A percentile compares a stretch with the other conserved stretches of the same genome.
These are phyloP conservation scores for Apamea anceps DNA, from an alignment of 2,888 invertebrate genomes.

Conservation along the genomic window DNA sequence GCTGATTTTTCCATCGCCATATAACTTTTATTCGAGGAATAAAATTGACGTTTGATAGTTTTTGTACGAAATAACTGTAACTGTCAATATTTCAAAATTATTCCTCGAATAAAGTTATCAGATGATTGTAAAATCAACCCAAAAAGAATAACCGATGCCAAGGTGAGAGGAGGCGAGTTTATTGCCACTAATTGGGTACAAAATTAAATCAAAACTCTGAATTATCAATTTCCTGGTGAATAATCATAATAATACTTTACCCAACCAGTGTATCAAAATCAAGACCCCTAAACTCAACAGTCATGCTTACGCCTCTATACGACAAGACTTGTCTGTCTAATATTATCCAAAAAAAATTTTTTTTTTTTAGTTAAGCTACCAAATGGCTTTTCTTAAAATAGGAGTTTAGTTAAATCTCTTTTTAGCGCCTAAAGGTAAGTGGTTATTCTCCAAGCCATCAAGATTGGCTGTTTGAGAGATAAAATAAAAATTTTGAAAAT, in stretches of 20 bases:
- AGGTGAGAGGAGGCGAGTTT: not conserved
- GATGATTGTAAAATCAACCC: no score
- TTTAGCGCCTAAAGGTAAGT: constrained; percentile 31
- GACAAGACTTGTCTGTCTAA: not conserved
- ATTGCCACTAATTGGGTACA: not conserved
- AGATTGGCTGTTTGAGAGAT: constrained; percentile 21
- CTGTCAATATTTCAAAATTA: no score
- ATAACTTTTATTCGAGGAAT: no score
- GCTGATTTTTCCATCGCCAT: no score
- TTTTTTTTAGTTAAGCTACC: not conserved
- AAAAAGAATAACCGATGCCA: no score
- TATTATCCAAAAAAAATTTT: not conserved
- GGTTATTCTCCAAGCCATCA: constrained; percentile 26
- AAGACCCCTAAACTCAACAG: not conserved
- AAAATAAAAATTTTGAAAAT: constrained; percentile 4
- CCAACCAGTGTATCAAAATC: not conserved
- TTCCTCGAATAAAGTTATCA: no score
- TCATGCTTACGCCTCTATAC: no score
- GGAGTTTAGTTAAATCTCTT: constrained; percentile 35
- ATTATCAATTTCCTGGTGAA: not conserved
- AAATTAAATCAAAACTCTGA: not conserved
- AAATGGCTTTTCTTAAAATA: constrained; percentile 26
- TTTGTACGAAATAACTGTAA: no score
- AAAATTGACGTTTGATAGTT: no score
- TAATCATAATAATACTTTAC: not conserved